phyloP scores from a whole-genome alignment of 1,140 invertebrate genomes.

The Drosophila ohnishii region DNA sequence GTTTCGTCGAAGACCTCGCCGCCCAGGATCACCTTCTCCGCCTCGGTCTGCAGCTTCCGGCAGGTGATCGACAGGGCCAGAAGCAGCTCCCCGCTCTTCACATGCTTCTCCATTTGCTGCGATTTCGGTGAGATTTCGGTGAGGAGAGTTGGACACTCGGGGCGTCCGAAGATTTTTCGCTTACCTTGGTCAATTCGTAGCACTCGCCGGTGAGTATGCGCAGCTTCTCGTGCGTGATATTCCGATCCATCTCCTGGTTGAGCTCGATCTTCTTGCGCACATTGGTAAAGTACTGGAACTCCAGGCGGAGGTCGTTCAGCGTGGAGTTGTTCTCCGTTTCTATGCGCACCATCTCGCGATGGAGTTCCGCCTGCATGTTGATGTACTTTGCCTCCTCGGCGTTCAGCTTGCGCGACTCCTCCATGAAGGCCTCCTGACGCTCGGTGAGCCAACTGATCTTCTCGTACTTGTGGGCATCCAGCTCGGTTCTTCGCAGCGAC shows the following conservation, averaged over 20 bases:
- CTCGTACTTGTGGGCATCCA: conserved; percentile 74
- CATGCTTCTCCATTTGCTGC: conserved; percentile 67
- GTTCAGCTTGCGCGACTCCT: conserved; percentile 60
- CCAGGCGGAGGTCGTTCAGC: conserved; percentile 63
- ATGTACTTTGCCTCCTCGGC: conserved; percentile 54
- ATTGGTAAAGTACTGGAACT: conserved; percentile 68
- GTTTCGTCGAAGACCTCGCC: conserved; percentile 50
- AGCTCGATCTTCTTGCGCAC: conserved; percentile 71
- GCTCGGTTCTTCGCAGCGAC: conserved; percentile 56
- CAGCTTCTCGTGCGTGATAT: conserved; percentile 65
- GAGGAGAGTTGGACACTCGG: neutral
- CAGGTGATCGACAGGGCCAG: conserved; percentile 72
- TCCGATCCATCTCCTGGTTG: conserved; percentile 54
- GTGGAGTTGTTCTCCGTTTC: conserved; percentile 62
- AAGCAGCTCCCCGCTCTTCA: conserved; percentile 72
- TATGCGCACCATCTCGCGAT: conserved; percentile 52
- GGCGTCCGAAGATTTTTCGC: neutral
- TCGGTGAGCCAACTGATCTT: conserved; percentile 64
- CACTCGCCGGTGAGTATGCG: conserved; percentile 64
- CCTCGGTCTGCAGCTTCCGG: conserved; percentile 76
- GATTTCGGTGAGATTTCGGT: no score
- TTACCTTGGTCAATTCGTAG: conserved; percentile 67
- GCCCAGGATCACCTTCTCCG: conserved; percentile 71
- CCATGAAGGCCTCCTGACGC: conserved; percentile 62
- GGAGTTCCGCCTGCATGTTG: conserved; percentile 36